Conservation (phyloP, 2,113 vertebrate species). For the Eudyptes chrysolophus region DNA sequence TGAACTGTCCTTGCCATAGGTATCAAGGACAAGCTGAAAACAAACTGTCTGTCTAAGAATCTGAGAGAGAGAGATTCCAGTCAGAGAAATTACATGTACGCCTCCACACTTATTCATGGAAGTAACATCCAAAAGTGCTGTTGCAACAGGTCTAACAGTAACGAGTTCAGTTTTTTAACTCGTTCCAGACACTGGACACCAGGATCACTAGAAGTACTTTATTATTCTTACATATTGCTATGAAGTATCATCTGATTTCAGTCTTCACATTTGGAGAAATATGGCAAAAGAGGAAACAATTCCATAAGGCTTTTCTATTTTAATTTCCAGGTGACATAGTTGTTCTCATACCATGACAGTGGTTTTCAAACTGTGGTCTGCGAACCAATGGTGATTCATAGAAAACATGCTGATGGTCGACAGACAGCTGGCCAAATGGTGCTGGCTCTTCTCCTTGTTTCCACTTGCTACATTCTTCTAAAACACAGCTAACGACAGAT, state of each 20-base stretch:
- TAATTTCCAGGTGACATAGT: background rate
- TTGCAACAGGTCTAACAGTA: background rate
- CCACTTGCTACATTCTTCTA: background rate
- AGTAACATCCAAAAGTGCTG: background rate
- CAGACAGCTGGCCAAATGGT: background rate
- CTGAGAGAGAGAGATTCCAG: background rate
- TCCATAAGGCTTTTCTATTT: background rate
- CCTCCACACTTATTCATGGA: background rate
- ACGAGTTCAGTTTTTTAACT: background rate
- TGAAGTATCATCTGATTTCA: background rate
- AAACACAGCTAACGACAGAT: constrained; percentile 10
- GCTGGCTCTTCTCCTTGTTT: background rate
- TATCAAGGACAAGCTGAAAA: background rate
- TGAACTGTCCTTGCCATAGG: background rate
- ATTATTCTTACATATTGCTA: background rate
- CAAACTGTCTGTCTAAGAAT: background rate
- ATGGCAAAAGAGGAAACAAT: background rate
- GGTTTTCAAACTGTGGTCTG: constrained; percentile 8
- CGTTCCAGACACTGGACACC: background rate
- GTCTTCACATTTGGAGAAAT: background rate
- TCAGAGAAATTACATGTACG: background rate
- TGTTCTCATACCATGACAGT: background rate
- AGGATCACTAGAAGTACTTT: background rate
- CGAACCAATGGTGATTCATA: background rate
- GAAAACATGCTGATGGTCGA: background rate